These are phyloP conservation scores for Artemisiospiza belli DNA, from an alignment of 2,113 vertebrate genomes.

Conservation along the genomic window DNA sequence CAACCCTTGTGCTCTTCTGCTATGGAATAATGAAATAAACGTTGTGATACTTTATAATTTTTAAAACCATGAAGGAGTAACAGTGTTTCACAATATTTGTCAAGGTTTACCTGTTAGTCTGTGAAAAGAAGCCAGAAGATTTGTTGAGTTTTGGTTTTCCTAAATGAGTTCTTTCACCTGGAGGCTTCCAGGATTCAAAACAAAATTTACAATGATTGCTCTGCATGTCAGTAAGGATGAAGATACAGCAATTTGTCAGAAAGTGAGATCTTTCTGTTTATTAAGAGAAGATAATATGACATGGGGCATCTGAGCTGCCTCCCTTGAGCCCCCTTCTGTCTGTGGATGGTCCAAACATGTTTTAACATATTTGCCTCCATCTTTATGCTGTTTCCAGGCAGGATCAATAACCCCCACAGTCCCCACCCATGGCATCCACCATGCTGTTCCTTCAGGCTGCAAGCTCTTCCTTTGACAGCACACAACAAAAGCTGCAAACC, in stretches of 20 bases:
- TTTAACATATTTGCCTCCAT: not conserved
- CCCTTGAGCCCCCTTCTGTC: not conserved
- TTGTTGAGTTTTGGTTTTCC: not conserved
- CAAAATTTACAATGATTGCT: not conserved
- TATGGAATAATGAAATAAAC: not conserved
- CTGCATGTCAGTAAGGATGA: not conserved
- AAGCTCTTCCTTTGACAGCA: not conserved
- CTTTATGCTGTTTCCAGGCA: not conserved
- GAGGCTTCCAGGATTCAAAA: not conserved
- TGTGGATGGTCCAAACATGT: not conserved
- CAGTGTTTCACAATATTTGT: not conserved
- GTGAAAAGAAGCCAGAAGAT: not conserved
- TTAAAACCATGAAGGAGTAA: not conserved
- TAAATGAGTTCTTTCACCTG: not conserved
- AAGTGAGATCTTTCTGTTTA: not conserved
- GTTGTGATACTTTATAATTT: not conserved
- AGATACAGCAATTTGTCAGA: not conserved
- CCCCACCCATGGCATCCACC: not conserved
- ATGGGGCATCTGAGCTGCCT: not conserved
- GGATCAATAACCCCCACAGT: not conserved
- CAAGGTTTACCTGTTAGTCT: not conserved
- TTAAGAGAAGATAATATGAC: not conserved
- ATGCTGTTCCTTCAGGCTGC: not conserved
- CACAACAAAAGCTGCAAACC: not conserved
- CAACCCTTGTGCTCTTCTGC: not conserved